phyloP scores from a whole-genome alignment of 2,797 vertebrate genomes.

The Sebastes vulpes region DNA sequence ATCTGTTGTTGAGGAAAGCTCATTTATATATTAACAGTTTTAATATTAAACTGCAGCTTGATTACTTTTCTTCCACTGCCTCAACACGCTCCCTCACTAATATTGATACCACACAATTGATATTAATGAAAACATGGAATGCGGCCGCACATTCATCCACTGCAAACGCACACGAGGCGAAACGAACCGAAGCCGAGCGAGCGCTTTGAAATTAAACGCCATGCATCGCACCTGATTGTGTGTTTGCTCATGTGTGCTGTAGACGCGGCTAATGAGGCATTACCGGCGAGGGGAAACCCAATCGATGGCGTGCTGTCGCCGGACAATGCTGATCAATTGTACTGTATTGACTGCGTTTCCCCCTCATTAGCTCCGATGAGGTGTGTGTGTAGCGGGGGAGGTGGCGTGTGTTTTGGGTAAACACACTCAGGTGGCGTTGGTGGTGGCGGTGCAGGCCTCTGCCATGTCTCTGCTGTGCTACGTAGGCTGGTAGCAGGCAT shows the following conservation, averaged over 20 bases:
- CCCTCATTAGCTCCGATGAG: slow-evolving; percentile 78
- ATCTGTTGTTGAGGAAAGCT: not conserved
- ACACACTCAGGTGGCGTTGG: slow-evolving; percentile 81
- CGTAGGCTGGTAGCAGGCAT: slow-evolving; percentile 93
- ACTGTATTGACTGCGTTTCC: slow-evolving; percentile 81
- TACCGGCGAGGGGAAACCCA: slow-evolving; percentile 68
- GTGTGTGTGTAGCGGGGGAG: slow-evolving; percentile 35
- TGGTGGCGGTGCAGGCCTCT: slow-evolving; percentile 75
- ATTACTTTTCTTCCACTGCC: slow-evolving; percentile 16
- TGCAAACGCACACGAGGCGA: slow-evolving; percentile 26
- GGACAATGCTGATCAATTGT: slow-evolving; percentile 84
- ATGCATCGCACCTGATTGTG: slow-evolving; percentile 66
- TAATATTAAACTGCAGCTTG: slow-evolving; percentile 25
- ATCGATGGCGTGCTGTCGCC: slow-evolving; percentile 80
- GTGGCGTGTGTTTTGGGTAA: slow-evolving; percentile 86
- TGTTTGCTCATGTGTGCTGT: slow-evolving; percentile 60
- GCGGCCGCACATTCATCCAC: slow-evolving; percentile 35
- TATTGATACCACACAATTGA: slow-evolving; percentile 56
- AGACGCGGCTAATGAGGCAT: slow-evolving; percentile 80
- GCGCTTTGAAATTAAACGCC: slow-evolving; percentile 58
- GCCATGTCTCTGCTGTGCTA: slow-evolving; percentile 95
- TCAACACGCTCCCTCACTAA: slow-evolving; percentile 17
- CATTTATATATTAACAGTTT: not conserved
- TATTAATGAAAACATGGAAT: slow-evolving; percentile 66
- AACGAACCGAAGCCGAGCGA: slow-evolving; percentile 49